Evolutionary conservation across 1,140 invertebrate genomes (phyloP).

Genomic region (Bombus picipes): DNA sequence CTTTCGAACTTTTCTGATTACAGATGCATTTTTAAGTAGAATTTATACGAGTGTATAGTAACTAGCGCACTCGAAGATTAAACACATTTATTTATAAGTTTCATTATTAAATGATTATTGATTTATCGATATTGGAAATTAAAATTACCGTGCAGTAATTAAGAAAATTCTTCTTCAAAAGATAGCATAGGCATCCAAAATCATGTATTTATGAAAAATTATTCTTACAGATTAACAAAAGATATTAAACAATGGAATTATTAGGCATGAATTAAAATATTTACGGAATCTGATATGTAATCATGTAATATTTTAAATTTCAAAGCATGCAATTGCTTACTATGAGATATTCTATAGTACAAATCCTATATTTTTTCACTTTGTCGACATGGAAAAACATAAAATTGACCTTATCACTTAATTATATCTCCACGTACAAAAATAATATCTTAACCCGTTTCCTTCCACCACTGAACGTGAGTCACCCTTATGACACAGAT

Average conservation of each 20-base stretch:
- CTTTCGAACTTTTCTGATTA: too few relatives aligned
- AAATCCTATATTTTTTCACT: not conserved
- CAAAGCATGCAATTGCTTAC: too few relatives aligned
- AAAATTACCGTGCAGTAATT: too few relatives aligned
- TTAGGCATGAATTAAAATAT: not conserved
- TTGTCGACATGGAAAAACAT: not conserved
- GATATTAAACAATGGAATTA: not conserved
- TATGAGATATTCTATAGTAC: not conserved
- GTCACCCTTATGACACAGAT: not conserved
- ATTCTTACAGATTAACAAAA: not conserved
- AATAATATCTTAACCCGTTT: not conserved
- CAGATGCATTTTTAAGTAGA: too few relatives aligned
- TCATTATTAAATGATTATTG: too few relatives aligned
- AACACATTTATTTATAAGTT: too few relatives aligned
- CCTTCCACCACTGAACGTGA: not conserved
- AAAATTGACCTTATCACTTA: not conserved
- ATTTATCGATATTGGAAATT: too few relatives aligned
- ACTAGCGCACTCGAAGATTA: too few relatives aligned
- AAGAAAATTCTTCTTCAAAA: not conserved
- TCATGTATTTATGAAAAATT: not conserved
- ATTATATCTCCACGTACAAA: not conserved
- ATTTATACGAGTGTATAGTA: too few relatives aligned
- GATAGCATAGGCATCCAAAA: too few relatives aligned
- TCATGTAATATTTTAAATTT: not conserved
- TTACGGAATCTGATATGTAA: not conserved